phyloP scores from a whole-genome alignment of 2,797 vertebrate species.

The Cirrhinus mrigala region DNA sequence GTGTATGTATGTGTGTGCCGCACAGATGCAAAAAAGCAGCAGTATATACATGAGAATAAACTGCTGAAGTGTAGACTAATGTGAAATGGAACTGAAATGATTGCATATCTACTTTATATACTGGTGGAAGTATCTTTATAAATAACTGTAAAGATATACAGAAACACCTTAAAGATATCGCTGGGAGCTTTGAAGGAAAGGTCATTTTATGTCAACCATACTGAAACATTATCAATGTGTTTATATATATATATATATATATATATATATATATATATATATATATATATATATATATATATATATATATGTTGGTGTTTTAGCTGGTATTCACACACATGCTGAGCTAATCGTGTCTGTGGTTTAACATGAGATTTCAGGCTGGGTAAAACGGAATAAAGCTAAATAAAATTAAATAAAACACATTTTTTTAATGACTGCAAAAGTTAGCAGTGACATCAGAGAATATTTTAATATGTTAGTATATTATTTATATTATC shows the following conservation, averaged over 20 bases:
- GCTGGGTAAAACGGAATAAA: no score
- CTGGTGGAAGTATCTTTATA: neutral
- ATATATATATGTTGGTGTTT: neutral
- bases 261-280: no score
- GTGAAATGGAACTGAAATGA: slow-evolving; percentile 20
- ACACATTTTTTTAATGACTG: no score
- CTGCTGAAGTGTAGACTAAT: slow-evolving; percentile 2
- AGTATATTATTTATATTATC: no score
- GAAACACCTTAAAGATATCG: neutral
- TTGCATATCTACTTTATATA: slow-evolving; percentile 14
- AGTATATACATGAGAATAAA: slow-evolving; percentile 1
- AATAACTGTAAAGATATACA: slow-evolving; percentile 21
- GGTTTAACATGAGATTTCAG: neutral
- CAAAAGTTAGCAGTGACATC: no score
- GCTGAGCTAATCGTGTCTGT: neutral
- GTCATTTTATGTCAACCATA: neutral
- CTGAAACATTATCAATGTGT: neutral
- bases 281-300: neutral
- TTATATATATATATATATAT: neutral
- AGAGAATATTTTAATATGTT: no score
- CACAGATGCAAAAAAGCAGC: neutral
- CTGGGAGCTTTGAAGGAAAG: neutral
- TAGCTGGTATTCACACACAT: neutral
- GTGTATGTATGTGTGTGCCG: neutral
- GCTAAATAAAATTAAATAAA: no score